These are phyloP conservation scores for Eupithecia exiguata DNA, from an alignment of 2,888 invertebrate genomes.

Conservation along the genomic window DNA sequence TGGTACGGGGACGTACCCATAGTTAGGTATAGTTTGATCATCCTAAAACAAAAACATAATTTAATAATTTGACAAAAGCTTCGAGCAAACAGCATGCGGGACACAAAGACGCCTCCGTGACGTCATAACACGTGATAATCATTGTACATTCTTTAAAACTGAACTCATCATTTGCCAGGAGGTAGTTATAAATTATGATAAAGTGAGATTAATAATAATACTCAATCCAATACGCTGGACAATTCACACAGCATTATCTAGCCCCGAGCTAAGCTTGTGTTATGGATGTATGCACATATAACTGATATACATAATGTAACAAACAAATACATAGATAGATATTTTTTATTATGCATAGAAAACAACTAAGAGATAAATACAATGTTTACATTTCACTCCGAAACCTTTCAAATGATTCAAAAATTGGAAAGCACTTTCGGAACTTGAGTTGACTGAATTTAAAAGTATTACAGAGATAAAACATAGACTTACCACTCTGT, in stretches of 20 bases:
- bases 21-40: constrained; percentile 58
- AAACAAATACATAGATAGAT: too few relatives aligned
- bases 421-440: neutral
- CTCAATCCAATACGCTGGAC: too few relatives aligned
- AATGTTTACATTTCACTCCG: neutral
- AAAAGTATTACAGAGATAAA: too few relatives aligned
- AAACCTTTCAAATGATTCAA: neutral
- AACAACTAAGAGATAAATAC: too few relatives aligned
- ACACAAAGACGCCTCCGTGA: neutral
- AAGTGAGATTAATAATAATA: too few relatives aligned
- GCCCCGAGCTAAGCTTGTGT: too few relatives aligned
- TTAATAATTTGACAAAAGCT: neutral
- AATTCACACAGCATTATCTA: too few relatives aligned
- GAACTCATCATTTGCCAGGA: neutral
- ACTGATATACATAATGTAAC: too few relatives aligned
- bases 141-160: neutral
- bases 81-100: neutral
- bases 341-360: too few relatives aligned
- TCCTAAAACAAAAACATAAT: constrained; percentile 57
- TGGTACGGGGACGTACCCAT: constrained; percentile 60
- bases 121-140: neutral
- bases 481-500: constrained; percentile 65
- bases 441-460: too few relatives aligned
- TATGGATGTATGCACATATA: too few relatives aligned
- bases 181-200: neutral